Evolutionary conservation across 2,113 vertebrate species (phyloP), one percentile per base, ranked within the genome.

Genomic region (Xenopus borealis): DNA sequence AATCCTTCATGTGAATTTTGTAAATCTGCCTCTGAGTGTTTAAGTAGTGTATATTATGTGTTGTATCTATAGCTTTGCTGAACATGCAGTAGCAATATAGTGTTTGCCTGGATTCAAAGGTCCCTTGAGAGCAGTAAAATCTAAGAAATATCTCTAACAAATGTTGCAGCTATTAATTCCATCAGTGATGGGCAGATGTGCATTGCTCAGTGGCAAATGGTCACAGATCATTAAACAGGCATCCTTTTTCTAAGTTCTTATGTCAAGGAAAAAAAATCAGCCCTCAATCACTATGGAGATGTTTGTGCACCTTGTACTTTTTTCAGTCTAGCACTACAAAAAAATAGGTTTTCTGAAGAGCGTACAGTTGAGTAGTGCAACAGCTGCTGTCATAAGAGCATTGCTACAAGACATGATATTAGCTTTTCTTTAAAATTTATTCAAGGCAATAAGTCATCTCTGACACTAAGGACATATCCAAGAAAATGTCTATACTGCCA

Each of bases 401-500:
- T 82, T 81, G 53, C 71, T 85, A 16, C 61, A 85, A 81, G 76
- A 88, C 88, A 86, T 85, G 73, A 72, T 81, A 86, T 80, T 84
- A 86, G 57, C 69, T 75, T 84, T 86, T 62, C 20, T 80, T 89
- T 86, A 83, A 83, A 85, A 81, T 63, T 79, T 80, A 46, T 68
- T 86, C 68, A 82, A 80, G 68, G 74, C 82, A 88, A 81, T 86
- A 89, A 87, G 75, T 87, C 79, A 84, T 83, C 82, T 78, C 75
- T 89, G 83, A 85, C 79, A 81, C 80, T 79, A 78, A 80, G 57
- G 85, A 88, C 79, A 86, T 74, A 79, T 79, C 72, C n/a, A 77
- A 78, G 76, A 88, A 86, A 82, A 83, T 61, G 73, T 71, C 61
- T 72, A 33, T 82, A 71, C 70, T 78, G 76, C 30, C 67, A 53